Evolutionary conservation across 1,140 invertebrate genomes (phyloP).

Genomic region (Zaprionus davidi): DNA sequence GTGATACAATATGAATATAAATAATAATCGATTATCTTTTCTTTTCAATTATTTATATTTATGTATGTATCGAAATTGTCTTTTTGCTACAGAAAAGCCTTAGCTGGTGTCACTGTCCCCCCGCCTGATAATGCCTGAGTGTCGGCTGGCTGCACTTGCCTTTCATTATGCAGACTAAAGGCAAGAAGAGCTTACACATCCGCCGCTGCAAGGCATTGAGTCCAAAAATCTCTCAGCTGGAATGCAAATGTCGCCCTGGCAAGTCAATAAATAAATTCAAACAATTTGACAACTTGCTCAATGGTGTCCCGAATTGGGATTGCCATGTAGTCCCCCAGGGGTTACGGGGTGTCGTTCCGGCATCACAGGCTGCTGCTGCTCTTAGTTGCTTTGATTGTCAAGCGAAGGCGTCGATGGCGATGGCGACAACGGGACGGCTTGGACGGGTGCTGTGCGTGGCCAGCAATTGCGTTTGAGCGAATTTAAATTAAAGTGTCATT

Average conservation of each 20-base stretch:
- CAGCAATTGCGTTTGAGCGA: constrained; percentile 81
- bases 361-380: constrained; percentile 18
- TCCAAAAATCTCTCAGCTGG: constrained; percentile 73
- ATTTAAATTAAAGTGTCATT: constrained; percentile 83
- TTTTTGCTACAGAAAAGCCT: neutral
- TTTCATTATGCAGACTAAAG: constrained; percentile 63
- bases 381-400: constrained; percentile 63
- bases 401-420: constrained; percentile 19
- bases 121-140: constrained; percentile 4
- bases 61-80: neutral
- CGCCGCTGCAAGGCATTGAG: constrained; percentile 57
- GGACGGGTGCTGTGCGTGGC: constrained; percentile 54
- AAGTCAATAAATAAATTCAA: constrained; percentile 83
- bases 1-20: no score
- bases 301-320: constrained; percentile 59
- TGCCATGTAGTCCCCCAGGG: neutral
- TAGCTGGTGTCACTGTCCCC: constrained; percentile 41
- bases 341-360: neutral
- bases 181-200: constrained; percentile 61
- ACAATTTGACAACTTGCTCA: constrained; percentile 82
- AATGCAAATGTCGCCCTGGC: constrained; percentile 72
- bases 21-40: no score
- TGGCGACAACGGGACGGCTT: neutral
- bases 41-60: no score
- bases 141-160: constrained; percentile 46